Percentiles rank a stretch among this genome's conserved stretches.
Evolutionary conservation across 2,888 invertebrate species (phyloP).

Genomic region (Disparrhopalites patrizii): DNA sequence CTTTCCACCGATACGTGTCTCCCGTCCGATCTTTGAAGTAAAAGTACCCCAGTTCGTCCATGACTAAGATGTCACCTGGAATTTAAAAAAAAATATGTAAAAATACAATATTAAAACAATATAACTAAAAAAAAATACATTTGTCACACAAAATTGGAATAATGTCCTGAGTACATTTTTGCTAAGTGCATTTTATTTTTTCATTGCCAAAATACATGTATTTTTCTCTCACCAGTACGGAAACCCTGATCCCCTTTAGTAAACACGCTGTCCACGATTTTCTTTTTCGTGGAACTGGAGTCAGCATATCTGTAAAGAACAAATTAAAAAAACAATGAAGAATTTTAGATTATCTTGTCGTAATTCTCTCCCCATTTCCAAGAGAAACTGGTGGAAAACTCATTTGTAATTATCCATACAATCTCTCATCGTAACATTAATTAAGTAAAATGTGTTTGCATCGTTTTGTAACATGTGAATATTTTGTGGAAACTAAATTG

Average conservation of each 20-base stretch:
- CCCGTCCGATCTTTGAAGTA: constrained; percentile 34
- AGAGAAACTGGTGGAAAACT: too few species aligned
- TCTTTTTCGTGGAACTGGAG: constrained; percentile 82
- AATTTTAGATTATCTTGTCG: too few species aligned
- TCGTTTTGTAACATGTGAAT: too few species aligned
- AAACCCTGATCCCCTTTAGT: constrained; percentile 85
- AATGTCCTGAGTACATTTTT: too few species aligned
- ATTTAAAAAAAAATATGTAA: background rate
- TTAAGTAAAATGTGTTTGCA: too few species aligned
- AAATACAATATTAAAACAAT: background rate
- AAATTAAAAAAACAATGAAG: background rate
- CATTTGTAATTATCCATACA: constrained; percentile 79
- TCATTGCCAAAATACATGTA: too few species aligned
- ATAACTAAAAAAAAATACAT: background rate
- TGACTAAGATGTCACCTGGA: constrained; percentile 35
- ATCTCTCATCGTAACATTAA: too few species aligned
- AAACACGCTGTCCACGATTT: constrained; percentile 83
- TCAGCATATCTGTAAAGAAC: constrained; percentile 51
- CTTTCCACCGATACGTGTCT: constrained; percentile 66
- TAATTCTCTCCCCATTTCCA: too few species aligned
- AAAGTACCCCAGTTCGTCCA: constrained; percentile 36
- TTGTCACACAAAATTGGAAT: background rate
- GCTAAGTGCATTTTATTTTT: too few species aligned
- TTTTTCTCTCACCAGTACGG: constrained; percentile 64
- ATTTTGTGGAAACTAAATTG: too few species aligned